phyloP scores from a whole-genome alignment of 2,113 vertebrate species.

The Microcebus griseorufus region DNA sequence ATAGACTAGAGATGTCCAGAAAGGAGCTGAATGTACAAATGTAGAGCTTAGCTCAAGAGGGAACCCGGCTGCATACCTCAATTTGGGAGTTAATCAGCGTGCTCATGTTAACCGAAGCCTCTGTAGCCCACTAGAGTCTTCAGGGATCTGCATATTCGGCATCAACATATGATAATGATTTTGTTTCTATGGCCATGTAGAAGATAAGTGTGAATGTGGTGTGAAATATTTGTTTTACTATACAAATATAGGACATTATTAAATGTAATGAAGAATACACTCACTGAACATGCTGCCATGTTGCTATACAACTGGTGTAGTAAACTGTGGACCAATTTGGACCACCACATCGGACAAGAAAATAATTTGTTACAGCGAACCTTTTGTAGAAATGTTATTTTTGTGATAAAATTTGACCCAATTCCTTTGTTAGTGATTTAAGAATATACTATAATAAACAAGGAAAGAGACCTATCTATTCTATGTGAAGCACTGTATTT shows the following conservation, averaged over 20 bases:
- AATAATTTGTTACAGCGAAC: not conserved
- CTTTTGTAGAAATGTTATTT: slow-evolving; percentile 30
- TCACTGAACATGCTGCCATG: not conserved
- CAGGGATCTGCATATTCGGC: not conserved
- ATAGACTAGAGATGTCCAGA: not conserved
- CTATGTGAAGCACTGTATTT: not conserved
- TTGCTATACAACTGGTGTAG: not conserved
- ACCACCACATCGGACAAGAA: not conserved
- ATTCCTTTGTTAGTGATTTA: slow-evolving; percentile 45
- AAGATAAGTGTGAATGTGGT: not conserved
- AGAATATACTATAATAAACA: not conserved
- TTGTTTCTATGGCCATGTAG: not conserved
- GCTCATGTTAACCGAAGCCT: not conserved
- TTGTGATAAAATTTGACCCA: not conserved
- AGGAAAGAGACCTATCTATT: not conserved
- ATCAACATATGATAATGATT: not conserved
- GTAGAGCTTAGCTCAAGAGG: not conserved
- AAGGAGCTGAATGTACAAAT: not conserved
- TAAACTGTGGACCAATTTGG: not conserved
- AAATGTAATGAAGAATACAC: not conserved
- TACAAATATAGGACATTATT: not conserved
- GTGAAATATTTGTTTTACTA: slow-evolving; percentile 26
- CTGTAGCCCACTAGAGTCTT: not conserved
- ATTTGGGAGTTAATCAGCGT: not conserved
- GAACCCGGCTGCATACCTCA: not conserved